Conservation (phyloP, 2,113 vertebrate genomes). For the Orientallactaga bullata region DNA sequence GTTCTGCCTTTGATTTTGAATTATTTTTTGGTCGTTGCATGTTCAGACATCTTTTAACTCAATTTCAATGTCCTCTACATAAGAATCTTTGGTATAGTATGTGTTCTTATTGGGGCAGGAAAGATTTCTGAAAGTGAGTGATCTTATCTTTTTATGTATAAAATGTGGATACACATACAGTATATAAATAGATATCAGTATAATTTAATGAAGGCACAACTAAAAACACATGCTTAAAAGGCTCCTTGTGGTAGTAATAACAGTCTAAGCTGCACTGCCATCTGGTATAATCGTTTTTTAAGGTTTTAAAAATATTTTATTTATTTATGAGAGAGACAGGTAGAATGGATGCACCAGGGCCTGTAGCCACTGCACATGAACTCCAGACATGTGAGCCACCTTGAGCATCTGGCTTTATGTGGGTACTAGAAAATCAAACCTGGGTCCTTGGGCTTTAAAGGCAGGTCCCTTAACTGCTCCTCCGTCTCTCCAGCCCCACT, state of each 20-base stretch:
- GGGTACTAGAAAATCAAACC: too few species aligned
- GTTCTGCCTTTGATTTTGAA: background rate
- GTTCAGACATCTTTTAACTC: background rate
- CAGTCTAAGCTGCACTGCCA: background rate
- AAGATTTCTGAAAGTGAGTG: background rate
- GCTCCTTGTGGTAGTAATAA: background rate
- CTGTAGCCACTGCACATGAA: too few species aligned
- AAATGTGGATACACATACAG: background rate
- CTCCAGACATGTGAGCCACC: too few species aligned
- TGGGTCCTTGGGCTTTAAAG: too few species aligned
- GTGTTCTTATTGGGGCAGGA: background rate
- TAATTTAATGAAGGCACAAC: background rate
- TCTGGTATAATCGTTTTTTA: background rate
- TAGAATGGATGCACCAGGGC: too few species aligned
- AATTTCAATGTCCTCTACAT: background rate
- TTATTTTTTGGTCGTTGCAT: background rate
- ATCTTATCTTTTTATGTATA: background rate
- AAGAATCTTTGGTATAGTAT: background rate
- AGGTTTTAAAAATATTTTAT: background rate
- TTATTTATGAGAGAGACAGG: too few species aligned
- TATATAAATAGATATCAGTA: background rate
- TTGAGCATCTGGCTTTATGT: too few species aligned
- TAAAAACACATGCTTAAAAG: background rate
- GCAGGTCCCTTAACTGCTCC: too few species aligned
- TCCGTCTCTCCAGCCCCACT: too few species aligned